These are phyloP conservation scores for Danaus chrysippus DNA, from an alignment of 2,888 invertebrate genomes.

Conservation along the genomic window DNA sequence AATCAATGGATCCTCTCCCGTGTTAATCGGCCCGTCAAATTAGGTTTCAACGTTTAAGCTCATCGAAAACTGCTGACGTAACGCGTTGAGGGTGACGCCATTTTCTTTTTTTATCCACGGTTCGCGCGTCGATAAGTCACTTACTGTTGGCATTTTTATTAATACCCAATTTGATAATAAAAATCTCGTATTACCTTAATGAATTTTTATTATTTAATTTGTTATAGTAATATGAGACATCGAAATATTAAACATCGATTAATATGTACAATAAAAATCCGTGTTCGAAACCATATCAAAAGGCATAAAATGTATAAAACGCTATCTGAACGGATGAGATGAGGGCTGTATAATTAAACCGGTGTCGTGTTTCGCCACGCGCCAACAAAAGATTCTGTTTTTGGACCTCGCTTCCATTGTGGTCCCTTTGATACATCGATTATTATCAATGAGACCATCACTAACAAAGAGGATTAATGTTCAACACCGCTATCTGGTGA, in stretches of 20 bases:
- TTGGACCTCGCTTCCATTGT: constrained; percentile 52
- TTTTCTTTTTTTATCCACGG: constrained; percentile 62
- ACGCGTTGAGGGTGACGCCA: constrained; percentile 51
- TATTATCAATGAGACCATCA: constrained; percentile 51
- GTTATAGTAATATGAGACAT: too few species aligned
- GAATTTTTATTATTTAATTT: too few species aligned
- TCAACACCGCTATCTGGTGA: not conserved
- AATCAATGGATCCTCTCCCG: constrained; percentile 39
- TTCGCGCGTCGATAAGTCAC: constrained; percentile 48
- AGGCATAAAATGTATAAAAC: constrained; percentile 11
- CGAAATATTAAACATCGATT: not conserved
- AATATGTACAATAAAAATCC: not conserved
- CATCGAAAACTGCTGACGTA: constrained; percentile 71
- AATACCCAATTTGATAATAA: constrained; percentile 3
- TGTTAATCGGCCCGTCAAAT: constrained; percentile 75
- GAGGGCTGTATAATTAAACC: constrained; percentile 48
- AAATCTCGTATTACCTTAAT: not conserved
- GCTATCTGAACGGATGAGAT: constrained; percentile 44
- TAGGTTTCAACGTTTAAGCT: constrained; percentile 73
- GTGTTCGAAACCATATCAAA: constrained; percentile 10
- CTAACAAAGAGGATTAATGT: constrained; percentile 26
- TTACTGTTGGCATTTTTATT: constrained; percentile 36
- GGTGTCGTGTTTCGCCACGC: constrained; percentile 67
- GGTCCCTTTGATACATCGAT: constrained; percentile 50
- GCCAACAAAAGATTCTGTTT: constrained; percentile 53